Evolutionary conservation across 2,113 vertebrate species (phyloP).

Genomic region (Brachypteracias leptosomus): DNA sequence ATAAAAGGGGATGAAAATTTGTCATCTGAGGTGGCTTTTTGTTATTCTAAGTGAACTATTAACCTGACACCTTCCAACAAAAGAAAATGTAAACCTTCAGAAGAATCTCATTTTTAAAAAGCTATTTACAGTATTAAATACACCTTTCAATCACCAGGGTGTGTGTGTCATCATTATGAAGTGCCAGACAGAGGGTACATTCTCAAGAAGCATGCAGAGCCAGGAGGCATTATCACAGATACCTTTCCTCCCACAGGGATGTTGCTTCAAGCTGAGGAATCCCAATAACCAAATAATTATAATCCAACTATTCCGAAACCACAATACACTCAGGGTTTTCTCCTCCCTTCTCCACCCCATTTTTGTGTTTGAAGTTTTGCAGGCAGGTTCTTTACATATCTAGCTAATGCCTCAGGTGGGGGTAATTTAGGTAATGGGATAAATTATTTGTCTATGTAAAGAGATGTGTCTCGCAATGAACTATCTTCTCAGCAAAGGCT

Average conservation of each 20-base stretch:
- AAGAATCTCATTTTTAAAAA: background rate
- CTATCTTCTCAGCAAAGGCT: background rate
- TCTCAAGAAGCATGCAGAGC: background rate
- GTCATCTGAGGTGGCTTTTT: background rate
- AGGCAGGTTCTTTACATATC: background rate
- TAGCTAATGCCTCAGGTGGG: background rate
- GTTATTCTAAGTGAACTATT: slow-evolving; percentile 5
- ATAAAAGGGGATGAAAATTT: background rate
- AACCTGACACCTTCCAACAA: background rate
- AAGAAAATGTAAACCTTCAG: background rate
- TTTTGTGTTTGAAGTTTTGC: background rate
- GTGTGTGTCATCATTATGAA: background rate
- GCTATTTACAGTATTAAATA: background rate
- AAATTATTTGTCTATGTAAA: background rate
- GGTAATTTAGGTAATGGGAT: background rate
- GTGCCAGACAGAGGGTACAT: background rate
- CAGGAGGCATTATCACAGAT: background rate
- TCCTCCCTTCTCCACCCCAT: background rate
- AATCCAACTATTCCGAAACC: background rate
- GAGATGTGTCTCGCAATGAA: background rate
- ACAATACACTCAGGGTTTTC: background rate
- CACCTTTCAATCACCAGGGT: background rate
- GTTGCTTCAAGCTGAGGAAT: background rate
- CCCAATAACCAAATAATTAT: background rate
- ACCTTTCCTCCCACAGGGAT: background rate